A percentile compares a stretch with the other conserved stretches of the same genome.
Conservation (phyloP, 2,797 vertebrate species). For the Clarias pachynema region DNA sequence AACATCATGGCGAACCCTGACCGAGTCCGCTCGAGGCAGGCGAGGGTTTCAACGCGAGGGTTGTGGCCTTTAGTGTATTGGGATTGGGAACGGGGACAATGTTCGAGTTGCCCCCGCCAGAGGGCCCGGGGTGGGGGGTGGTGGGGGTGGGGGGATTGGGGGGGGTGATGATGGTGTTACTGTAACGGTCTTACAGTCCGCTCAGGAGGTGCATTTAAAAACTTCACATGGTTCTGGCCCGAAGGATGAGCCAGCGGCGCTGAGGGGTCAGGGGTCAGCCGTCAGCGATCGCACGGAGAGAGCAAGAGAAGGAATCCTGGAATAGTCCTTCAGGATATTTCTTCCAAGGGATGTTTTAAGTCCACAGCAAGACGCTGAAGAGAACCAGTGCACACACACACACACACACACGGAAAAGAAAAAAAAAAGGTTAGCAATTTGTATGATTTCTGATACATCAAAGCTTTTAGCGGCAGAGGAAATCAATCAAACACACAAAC, state of each 20-base stretch:
- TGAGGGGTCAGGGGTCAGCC: slow-evolving; percentile 50
- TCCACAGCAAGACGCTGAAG: not conserved
- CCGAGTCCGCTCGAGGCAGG: not conserved
- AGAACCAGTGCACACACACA: slow-evolving; percentile 6
- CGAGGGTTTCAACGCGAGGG: slow-evolving; percentile 53
- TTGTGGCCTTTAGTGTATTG: slow-evolving; percentile 36
- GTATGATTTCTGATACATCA: not conserved
- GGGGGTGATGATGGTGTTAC: slow-evolving; percentile 49
- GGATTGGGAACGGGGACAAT: slow-evolving; percentile 13
- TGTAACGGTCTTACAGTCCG: slow-evolving; percentile 74
- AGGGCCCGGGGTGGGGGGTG: slow-evolving; percentile 56
- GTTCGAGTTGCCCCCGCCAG: slow-evolving; percentile 68
- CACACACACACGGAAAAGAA: not conserved
- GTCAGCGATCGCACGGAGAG: slow-evolving; percentile 22
- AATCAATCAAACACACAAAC: too few species aligned
- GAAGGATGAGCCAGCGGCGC: slow-evolving; percentile 63
- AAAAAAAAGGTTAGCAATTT: not conserved
- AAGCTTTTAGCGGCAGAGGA: not conserved
- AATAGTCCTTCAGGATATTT: not conserved
- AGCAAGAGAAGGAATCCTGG: slow-evolving; percentile 34
- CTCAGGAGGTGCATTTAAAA: slow-evolving; percentile 71
- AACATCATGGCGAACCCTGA: slow-evolving; percentile 89
- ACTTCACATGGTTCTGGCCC: slow-evolving; percentile 89
- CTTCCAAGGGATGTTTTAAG: not conserved
- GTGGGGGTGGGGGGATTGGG: too few species aligned